Percentiles rank a stretch among this genome's conserved stretches.
Conservation (phyloP, 2,888 invertebrate species). For the Hirtodrosophila histrioides region DNA sequence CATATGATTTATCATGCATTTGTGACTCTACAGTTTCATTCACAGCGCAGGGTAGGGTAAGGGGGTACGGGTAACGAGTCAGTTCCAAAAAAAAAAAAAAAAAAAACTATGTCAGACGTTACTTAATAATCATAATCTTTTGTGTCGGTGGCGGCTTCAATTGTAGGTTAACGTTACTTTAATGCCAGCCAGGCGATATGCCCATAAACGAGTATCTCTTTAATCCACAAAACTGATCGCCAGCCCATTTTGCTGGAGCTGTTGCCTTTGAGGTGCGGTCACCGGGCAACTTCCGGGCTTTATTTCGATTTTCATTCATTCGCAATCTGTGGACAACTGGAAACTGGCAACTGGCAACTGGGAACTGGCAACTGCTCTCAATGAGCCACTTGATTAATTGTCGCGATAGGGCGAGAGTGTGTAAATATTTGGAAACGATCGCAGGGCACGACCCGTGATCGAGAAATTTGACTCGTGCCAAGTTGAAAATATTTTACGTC, state of each 20-base stretch:
- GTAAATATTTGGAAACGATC: conserved; percentile 56
- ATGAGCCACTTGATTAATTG: conserved; percentile 77
- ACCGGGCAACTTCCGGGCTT: conserved; percentile 81
- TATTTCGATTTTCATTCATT: conserved; percentile 49
- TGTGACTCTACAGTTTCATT: conserved; percentile 81
- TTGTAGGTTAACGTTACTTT: conserved; percentile 53
- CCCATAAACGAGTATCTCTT: conserved; percentile 39
- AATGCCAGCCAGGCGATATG: conserved; percentile 37
- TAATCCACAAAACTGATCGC: conserved; percentile 59
- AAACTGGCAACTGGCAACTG: conserved; percentile 47
- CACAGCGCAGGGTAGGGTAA: conserved; percentile 13
- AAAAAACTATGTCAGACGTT: conserved; percentile 76
- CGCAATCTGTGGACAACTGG: conserved; percentile 17
- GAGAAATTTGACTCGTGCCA: conserved; percentile 79
- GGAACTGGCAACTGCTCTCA: conserved; percentile 30
- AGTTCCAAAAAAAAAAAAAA: conserved; percentile 47
- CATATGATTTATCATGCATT: conserved; percentile 81
- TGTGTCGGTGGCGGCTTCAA: conserved; percentile 59
- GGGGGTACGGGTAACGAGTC: conserved; percentile 10
- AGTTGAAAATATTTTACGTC: conserved; percentile 70
- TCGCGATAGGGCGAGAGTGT: conserved; percentile 53
- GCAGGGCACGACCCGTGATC: conserved; percentile 51
- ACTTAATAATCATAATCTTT: conserved; percentile 72
- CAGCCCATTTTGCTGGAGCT: conserved; percentile 20
- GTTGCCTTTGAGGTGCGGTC: conserved; percentile 64